Base-by-base conservation (phyloP, 1,140 invertebrate genomes). In the Drosophila busckii region DNA sequence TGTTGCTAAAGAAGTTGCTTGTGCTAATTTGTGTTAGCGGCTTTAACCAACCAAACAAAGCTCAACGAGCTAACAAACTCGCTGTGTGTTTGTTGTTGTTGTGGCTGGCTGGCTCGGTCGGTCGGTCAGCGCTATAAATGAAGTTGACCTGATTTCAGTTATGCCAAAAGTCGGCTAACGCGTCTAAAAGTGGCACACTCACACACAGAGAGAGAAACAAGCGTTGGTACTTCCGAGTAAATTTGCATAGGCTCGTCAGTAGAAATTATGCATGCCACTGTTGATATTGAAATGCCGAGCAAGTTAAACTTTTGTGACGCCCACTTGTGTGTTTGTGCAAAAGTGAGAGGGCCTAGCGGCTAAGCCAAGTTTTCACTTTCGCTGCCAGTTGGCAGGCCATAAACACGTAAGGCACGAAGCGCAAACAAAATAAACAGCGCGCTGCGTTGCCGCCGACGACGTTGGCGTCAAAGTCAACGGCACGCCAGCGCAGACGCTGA, bases 21-120 rank as follows among this genome's bases (percentile, higher is more conserved):
- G 67, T 66, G 75, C 75, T 82, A 82, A 80, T 82, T 80, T 80
- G 73, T 80, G 54, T 73, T 82, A 73, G 73, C 60, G 75, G 73
- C 59, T 80, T 60, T 75, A 46, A 60, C 75, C 70, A 68, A 76
- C 67, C 66, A 78, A 58, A 49, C 58, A 65, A 48, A 54, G 58
- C 54, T 38, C 37, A 42, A 22, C 34, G 10, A 22, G 22, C 48
- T n/a, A n/a, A n/a, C n/a, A n/a, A 50, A 25, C 56, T 22, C 37
- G 29, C 49, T 42, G 23, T 29, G 44, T 26, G 16, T 6, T 28
- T 58, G 53, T 29, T 52, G 29, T 29, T 49, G 52, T 50, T 70
- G 49, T 48, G 42, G 67, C 54, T 65, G 68, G 12, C 16, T 15
- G 34, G 19, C 23, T 42, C 23, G 45, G 28, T 40, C 25, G n/a